Percentiles rank a stretch among this genome's conserved stretches.
Conservation (phyloP, 1,140 invertebrate species). For the Drosophila miranda region DNA sequence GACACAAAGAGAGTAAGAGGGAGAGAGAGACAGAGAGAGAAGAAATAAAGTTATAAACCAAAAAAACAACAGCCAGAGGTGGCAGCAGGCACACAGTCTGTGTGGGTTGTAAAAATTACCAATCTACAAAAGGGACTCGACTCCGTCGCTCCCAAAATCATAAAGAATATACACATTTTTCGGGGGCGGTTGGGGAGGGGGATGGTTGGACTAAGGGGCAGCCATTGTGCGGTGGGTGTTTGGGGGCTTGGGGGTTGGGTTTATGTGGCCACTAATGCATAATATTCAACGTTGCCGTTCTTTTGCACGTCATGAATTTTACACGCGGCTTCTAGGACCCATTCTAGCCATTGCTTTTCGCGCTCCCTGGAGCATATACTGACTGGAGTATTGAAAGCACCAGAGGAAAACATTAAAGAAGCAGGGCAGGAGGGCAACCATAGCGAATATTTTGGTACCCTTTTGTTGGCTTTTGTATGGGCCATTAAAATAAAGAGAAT, state of each 20-base stretch:
- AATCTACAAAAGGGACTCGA: constrained; percentile 13
- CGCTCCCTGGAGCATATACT: constrained; percentile 9
- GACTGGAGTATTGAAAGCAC: background rate
- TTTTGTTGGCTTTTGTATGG: too few relatives aligned
- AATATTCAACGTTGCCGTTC: constrained; percentile 67
- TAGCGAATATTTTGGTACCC: too few relatives aligned
- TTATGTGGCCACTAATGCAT: constrained; percentile 65
- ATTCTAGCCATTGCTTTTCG: constrained; percentile 1
- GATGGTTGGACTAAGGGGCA: constrained; percentile 12
- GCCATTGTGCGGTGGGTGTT: constrained; percentile 34
- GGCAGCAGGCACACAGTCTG: constrained; percentile 30
- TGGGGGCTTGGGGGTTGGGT: background rate
- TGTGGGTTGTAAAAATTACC: constrained; percentile 62
- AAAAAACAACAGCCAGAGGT: background rate
- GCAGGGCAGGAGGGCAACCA: too few relatives aligned
- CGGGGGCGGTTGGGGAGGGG: background rate
- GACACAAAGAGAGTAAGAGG: constrained; percentile 14
- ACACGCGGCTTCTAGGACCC: constrained; percentile 36
- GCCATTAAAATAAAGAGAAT: too few relatives aligned
- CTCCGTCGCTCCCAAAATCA: constrained; percentile 22
- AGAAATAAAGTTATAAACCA: constrained; percentile 75
- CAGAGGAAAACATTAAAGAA: too few relatives aligned
- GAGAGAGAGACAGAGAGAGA: constrained; percentile 11
- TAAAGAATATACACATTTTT: constrained; percentile 53
- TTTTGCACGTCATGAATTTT: constrained; percentile 76